phyloP scores from a whole-genome alignment of 2,888 invertebrate species.

The Oegoconia quadripuncta region DNA sequence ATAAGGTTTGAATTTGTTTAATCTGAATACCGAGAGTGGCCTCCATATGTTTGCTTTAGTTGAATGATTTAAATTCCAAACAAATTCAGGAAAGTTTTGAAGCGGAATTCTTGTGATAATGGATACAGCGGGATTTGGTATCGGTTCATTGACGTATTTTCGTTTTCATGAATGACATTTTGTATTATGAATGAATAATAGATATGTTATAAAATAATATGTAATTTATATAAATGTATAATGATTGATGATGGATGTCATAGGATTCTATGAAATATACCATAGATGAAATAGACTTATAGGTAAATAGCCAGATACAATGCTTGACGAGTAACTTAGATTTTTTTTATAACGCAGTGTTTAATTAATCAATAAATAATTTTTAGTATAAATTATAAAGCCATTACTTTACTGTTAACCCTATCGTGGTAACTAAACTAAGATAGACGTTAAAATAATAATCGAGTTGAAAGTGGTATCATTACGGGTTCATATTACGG shows the following conservation, averaged over 20 bases:
- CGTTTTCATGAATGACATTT: conserved; percentile 6
- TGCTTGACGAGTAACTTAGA: no score
- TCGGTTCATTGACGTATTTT: conserved; percentile 28
- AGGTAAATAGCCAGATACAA: no score
- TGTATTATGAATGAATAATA: no score
- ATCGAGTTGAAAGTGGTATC: conserved; percentile 65
- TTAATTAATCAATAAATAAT: no score
- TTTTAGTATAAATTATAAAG: no score
- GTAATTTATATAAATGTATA: no score
- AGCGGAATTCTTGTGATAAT: conserved; percentile 17
- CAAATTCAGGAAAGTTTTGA: conserved; percentile 27
- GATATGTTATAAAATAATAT: conserved; percentile 1
- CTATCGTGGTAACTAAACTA: conserved; percentile 24
- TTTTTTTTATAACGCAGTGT: no score
- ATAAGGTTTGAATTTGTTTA: conserved; percentile 45
- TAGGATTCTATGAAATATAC: no score
- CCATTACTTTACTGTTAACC: no score
- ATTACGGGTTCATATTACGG: conserved; percentile 69
- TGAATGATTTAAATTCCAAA: conserved; percentile 26
- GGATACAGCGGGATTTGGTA: conserved; percentile 19
- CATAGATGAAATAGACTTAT: no score
- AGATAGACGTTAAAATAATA: conserved; percentile 41
- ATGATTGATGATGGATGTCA: no score
- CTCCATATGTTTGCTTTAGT: conserved; percentile 26
- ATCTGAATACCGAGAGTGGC: conserved; percentile 4